These are phyloP conservation scores for Muscicapa adusta DNA, from an alignment of 2,113 vertebrate genomes.

Conservation along the genomic window DNA sequence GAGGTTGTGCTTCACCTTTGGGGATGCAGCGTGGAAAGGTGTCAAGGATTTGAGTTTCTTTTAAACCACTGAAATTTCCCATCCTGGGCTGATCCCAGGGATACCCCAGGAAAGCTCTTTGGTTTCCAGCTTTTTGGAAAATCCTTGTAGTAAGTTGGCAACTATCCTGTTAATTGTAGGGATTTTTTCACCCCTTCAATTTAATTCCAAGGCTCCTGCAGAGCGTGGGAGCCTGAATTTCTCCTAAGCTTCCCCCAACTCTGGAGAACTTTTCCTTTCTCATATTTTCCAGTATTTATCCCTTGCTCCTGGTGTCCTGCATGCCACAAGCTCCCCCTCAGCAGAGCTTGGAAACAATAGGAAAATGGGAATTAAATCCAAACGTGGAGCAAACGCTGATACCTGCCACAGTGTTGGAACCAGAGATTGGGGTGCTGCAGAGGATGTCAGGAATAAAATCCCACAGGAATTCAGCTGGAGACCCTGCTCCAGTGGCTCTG, in stretches of 20 bases:
- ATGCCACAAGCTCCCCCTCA: conserved; percentile 24
- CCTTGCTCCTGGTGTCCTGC: not conserved
- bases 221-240: not conserved
- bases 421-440: not conserved
- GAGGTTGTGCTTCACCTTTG: fast-evolving
- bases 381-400: not conserved
- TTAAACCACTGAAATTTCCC: not conserved
- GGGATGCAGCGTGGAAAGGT: not conserved
- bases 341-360: not conserved
- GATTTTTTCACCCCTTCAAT: not conserved
- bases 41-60: not conserved
- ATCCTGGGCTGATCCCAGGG: not conserved
- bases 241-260: not conserved
- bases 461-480: conserved; percentile 14
- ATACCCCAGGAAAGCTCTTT: not conserved
- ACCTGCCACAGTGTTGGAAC: not conserved
- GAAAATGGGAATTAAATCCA: conserved; percentile 6
- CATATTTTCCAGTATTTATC: not conserved
- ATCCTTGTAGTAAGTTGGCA: not conserved
- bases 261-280: not conserved
- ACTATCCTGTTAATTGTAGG: fast-evolving
- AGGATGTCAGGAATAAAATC: not conserved
- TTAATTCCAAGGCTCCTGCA: not conserved
- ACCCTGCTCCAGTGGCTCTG: conserved; percentile 7
- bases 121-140: not conserved